These are phyloP conservation scores for Chalcosyrphus nemorum DNA, from an alignment of 2,888 invertebrate species.

Conservation along the genomic window DNA sequence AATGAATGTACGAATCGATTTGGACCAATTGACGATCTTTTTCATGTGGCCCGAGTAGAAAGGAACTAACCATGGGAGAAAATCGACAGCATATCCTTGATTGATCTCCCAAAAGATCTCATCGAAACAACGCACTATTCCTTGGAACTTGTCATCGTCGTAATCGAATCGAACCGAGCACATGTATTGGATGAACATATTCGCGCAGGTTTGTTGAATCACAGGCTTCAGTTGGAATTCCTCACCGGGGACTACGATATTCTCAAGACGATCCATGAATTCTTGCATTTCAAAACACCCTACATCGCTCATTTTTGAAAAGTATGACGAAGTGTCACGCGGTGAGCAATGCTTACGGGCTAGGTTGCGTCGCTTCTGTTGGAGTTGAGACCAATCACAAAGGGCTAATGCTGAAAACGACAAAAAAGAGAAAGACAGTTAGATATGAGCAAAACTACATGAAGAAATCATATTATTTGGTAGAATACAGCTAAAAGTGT, in stretches of 20 bases:
- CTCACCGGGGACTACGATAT: conserved; percentile 79
- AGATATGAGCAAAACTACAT: too few relatives aligned
- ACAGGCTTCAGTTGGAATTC: conserved; percentile 86
- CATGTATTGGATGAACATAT: conserved; percentile 92
- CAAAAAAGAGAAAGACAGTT: not conserved
- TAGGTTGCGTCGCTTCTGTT: conserved; percentile 88
- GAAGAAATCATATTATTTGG: too few relatives aligned
- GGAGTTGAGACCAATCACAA: conserved; percentile 92
- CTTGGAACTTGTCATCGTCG: conserved; percentile 85
- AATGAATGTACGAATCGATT: conserved; percentile 87
- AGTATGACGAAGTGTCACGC: conserved; percentile 87
- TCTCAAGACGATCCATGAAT: conserved; percentile 84
- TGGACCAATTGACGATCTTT: conserved; percentile 86
- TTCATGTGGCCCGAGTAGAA: conserved; percentile 87
- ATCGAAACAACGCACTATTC: conserved; percentile 88
- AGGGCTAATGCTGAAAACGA: conserved; percentile 88
- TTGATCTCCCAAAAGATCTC: conserved; percentile 94
- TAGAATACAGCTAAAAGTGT: too few relatives aligned
- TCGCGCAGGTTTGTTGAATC: conserved; percentile 87
- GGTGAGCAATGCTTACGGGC: conserved; percentile 90
- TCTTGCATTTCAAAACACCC: conserved; percentile 85
- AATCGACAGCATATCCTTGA: conserved; percentile 92
- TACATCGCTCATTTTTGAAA: conserved; percentile 86
- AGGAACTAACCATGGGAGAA: conserved; percentile 89
- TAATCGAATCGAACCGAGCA: conserved; percentile 88